Base-by-base conservation (phyloP, 2,888 invertebrate genomes). In the Acrobasis suavella region DNA sequence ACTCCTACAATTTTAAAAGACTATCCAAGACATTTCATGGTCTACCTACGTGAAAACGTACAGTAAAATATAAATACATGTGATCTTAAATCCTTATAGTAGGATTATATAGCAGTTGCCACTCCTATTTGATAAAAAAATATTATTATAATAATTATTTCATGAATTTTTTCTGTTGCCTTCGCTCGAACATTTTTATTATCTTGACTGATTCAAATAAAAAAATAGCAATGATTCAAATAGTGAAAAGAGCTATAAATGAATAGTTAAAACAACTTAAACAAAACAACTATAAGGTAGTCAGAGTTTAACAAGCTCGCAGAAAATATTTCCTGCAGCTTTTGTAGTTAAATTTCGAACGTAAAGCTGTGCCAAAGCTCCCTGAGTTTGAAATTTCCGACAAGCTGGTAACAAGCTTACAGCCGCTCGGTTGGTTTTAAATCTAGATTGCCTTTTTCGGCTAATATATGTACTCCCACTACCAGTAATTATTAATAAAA, bases 351-450 rank as follows among this genome's bases (percentile, higher is more conserved):
- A 55, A 55, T 55, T 55, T 55, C 10, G 10, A 16, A 39, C 55
- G 10, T 16, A 39, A 55, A 55, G 39, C 16, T 37, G 55, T 55
- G 55, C 39, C 39, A 55, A 55, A 55, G 12, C 55, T 55, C 39
- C 16, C 16, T 16, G 22, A 55, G 55, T 16, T 55, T 39, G 39
- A 55, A 39, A 55, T 55, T 55, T 55, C 55, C 55, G 39, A 6
- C 39, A 39, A 55, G 39, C 39, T 55, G 37, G 37, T 38, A 55
- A 55, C 55, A 39, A 39, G 17, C 55, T 55, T 54, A 39, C 15
- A 39, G 39, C 39, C 55, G 16, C 54, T 54, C 15, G 12, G 32
- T 37, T 37, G 37, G 15, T 16, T 6, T 22, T 51, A 51, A 51
- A 10, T 51, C 12, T 51, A 32, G 17, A 46, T 46, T 46, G 46